Conservation (phyloP, 2,888 invertebrate species). For the Caradrina kadenii region DNA sequence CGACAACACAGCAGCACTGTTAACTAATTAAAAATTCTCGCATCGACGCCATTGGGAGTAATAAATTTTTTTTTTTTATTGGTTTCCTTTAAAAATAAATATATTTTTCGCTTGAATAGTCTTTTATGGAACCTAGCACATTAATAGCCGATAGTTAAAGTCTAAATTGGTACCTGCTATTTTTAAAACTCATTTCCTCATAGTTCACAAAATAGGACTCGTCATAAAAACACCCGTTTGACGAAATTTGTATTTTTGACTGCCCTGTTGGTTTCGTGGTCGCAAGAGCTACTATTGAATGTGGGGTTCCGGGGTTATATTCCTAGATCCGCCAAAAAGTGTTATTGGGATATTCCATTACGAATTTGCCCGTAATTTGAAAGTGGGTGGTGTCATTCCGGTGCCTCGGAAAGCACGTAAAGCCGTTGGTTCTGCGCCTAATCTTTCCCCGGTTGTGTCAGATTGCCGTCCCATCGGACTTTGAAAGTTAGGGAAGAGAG, state of each 20-base stretch:
- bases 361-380: too few relatives aligned
- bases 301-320: too few relatives aligned
- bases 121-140: not conserved
- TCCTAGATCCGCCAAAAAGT: too few relatives aligned
- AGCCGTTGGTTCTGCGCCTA: too few relatives aligned
- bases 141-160: slow-evolving; percentile 4
- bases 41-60: slow-evolving; percentile 23
- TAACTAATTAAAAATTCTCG: slow-evolving; percentile 49
- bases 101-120: not conserved
- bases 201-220: not conserved
- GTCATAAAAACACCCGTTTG: not conserved
- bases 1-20: slow-evolving; percentile 10
- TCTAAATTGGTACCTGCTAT: not conserved
- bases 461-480: too few relatives aligned
- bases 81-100: slow-evolving; percentile 4
- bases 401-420: too few relatives aligned
- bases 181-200: not conserved
- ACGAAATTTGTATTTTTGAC: not conserved
- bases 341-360: too few relatives aligned
- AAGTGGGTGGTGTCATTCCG: too few relatives aligned
- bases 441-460: too few relatives aligned
- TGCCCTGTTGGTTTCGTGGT: too few relatives aligned
- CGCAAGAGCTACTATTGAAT: too few relatives aligned
- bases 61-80: slow-evolving; percentile 20
- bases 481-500: too few relatives aligned